A percentile compares a stretch with the other conserved stretches of the same genome.
Evolutionary conservation across 2,797 vertebrate genomes (phyloP).

Genomic region (Sus cebifrons): DNA sequence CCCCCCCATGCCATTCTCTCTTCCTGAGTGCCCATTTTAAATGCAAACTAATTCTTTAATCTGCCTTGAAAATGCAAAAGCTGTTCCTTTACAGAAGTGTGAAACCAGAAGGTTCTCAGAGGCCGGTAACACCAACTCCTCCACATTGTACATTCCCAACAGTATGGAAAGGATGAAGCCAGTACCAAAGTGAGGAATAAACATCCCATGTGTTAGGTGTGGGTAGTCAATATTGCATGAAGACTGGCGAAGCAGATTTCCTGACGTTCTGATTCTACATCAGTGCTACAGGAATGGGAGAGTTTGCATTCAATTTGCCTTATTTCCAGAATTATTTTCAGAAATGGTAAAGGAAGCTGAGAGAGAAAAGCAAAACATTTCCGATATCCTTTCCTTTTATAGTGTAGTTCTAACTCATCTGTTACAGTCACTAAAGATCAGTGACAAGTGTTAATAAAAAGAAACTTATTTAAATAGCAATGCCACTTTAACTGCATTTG

Average conservation of each 20-base stretch:
- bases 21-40: not conserved
- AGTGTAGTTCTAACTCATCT: not conserved
- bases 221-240: not conserved
- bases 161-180: not conserved
- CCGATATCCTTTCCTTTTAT: not conserved
- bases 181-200: not conserved
- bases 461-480: constrained; percentile 41
- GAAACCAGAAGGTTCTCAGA: constrained; percentile 63
- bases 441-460: not conserved
- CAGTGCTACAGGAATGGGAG: not conserved
- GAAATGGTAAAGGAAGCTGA: constrained; percentile 48
- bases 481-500: constrained; percentile 30
- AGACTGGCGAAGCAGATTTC: not conserved
- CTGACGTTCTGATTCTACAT: constrained; percentile 10
- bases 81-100: constrained; percentile 65
- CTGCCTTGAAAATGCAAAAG: constrained; percentile 62
- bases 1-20: not conserved
- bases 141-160: not conserved
- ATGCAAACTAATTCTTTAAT: constrained; percentile 51
- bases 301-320: constrained; percentile 59
- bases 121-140: constrained; percentile 26
- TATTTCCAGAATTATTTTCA: constrained; percentile 69
- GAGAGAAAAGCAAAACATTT: not conserved
- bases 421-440: not conserved
- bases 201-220: not conserved